Conservation (phyloP, 2,888 invertebrate genomes). For the Oxytorus armatus region DNA sequence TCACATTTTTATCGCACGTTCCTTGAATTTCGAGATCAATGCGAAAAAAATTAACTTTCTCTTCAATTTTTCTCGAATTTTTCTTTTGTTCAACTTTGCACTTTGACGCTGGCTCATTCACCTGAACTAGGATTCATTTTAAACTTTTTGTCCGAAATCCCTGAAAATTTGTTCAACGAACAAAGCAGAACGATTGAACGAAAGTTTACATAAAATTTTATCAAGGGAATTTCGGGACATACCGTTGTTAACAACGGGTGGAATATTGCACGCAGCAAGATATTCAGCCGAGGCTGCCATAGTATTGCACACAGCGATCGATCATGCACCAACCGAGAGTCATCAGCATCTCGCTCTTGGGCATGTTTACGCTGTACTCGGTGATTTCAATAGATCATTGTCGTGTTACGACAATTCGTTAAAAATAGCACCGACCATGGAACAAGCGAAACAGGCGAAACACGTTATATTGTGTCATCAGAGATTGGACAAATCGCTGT, state of each 20-base stretch:
- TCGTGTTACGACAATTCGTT: constrained; percentile 89
- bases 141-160: neutral
- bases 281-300: constrained; percentile 90
- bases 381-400: constrained; percentile 90
- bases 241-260: constrained; percentile 90
- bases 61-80: too few relatives aligned
- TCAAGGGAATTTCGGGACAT: constrained; percentile 90
- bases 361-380: constrained; percentile 89
- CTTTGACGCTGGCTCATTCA: too few relatives aligned
- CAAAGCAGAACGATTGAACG: neutral
- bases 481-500: constrained; percentile 87
- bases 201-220: constrained; percentile 36
- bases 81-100: too few relatives aligned
- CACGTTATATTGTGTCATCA: constrained; percentile 89
- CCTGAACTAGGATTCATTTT: too few relatives aligned
- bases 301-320: constrained; percentile 90
- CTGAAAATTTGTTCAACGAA: too few relatives aligned
- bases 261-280: constrained; percentile 89
- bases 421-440: constrained; percentile 87
- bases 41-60: too few relatives aligned
- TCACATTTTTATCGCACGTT: too few relatives aligned
- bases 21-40: too few relatives aligned
- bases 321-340: constrained; percentile 88
- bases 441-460: constrained; percentile 87
- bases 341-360: constrained; percentile 89